Evolutionary conservation across 1,140 invertebrate species (phyloP).

Genomic region (Brachionus calyciflorus): DNA sequence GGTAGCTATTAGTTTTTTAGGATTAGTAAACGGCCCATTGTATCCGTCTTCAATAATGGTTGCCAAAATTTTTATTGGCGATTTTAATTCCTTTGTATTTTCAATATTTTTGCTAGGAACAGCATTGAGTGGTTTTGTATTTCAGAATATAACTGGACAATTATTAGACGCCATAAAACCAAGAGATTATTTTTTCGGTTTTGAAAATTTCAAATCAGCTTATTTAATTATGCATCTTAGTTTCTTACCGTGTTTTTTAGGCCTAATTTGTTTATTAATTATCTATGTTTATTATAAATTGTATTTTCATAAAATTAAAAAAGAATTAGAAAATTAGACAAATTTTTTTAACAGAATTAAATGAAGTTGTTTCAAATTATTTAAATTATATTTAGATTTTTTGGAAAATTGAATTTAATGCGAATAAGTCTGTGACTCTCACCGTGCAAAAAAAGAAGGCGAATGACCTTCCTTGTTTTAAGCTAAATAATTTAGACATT

Average conservation of each 20-base stretch:
- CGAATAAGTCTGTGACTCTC: too few species aligned
- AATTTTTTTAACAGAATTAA: too few species aligned
- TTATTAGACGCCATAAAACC: background rate
- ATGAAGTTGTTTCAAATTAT: too few species aligned
- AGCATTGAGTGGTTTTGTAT: background rate
- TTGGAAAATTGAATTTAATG: too few species aligned
- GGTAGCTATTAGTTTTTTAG: background rate
- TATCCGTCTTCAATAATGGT: slow-evolving; percentile 30
- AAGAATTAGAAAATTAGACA: too few species aligned
- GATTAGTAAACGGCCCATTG: background rate
- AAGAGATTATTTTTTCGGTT: background rate
- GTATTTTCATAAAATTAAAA: too few species aligned
- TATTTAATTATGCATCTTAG: slow-evolving; percentile 14
- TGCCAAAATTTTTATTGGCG: background rate
- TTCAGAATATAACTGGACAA: background rate
- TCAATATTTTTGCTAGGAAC: slow-evolving; percentile 5
- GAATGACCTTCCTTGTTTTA: too few species aligned
- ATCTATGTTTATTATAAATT: too few species aligned
- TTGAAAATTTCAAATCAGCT: slow-evolving; percentile 15
- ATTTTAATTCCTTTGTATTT: slow-evolving; percentile 39
- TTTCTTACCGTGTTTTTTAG: background rate
- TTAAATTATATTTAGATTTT: too few species aligned
- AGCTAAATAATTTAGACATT: too few species aligned
- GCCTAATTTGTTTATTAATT: too few species aligned
- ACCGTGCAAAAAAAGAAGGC: too few species aligned